phyloP scores from a whole-genome alignment of 2,113 vertebrate species.

The Trichechus manatus region DNA sequence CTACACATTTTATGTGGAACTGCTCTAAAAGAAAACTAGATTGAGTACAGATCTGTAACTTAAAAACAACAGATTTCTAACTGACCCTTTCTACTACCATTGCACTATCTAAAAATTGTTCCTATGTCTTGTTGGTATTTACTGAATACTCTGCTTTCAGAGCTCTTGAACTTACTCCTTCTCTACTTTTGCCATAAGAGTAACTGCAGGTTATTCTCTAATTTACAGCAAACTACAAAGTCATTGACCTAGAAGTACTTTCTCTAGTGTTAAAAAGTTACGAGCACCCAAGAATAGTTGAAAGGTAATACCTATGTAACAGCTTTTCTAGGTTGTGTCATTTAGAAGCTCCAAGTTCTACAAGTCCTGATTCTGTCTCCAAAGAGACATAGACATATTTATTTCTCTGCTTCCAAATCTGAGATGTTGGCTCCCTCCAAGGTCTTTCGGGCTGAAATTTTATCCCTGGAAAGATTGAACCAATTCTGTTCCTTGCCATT shows the following conservation, averaged over 20 bases:
- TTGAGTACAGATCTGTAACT: not conserved
- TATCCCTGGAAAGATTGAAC: not conserved
- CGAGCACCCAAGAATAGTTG: not conserved
- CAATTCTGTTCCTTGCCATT: constrained; percentile 53
- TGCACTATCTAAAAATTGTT: not conserved
- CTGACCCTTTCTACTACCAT: not conserved
- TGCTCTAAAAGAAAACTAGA: constrained; percentile 40
- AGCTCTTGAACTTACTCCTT: not conserved
- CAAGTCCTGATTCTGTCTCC: not conserved
- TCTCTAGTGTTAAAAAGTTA: not conserved
- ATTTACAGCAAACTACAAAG: not conserved
- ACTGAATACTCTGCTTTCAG: not conserved
- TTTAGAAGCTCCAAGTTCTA: not conserved
- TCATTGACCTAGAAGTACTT: not conserved
- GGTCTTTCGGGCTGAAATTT: constrained; percentile 15
- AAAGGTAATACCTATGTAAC: not conserved
- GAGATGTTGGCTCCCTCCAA: not conserved
- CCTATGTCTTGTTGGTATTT: not conserved
- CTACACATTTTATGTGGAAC: not conserved
- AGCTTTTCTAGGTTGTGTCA: not conserved
- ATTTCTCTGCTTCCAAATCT: not conserved
- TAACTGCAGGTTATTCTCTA: not conserved
- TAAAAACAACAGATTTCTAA: not conserved
- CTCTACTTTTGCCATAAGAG: not conserved
- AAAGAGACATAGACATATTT: not conserved